Evolutionary conservation across 2,888 invertebrate genomes (phyloP).

Genomic region (Andricus curvator): DNA sequence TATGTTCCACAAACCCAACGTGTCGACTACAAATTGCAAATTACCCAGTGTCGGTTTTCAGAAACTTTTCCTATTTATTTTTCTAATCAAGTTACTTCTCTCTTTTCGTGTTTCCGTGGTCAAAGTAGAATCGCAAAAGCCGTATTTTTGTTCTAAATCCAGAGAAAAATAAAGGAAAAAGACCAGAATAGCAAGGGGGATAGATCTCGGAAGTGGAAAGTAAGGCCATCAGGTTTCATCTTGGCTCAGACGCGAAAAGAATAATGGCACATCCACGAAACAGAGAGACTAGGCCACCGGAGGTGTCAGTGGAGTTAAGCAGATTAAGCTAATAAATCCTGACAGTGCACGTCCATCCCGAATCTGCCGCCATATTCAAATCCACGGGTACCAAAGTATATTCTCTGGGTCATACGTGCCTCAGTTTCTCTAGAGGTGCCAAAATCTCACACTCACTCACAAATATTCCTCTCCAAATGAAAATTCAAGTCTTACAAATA

Average conservation of each 20-base stretch:
- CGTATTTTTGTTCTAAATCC: conserved; percentile 4
- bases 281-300: conserved; percentile 48
- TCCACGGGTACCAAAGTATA: conserved; percentile 57
- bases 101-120: not conserved
- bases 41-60: conserved; percentile 3
- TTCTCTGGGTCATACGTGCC: conserved; percentile 43
- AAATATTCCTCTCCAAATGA: not conserved
- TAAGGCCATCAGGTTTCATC: conserved; percentile 39
- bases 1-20: conserved; percentile 2
- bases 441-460: not conserved
- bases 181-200: not conserved
- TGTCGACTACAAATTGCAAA: conserved; percentile 28
- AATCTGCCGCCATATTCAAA: conserved; percentile 56
- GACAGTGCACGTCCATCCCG: conserved; percentile 63
- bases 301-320: conserved; percentile 66
- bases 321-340: conserved; percentile 73
- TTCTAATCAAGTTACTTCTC: conserved; percentile 28
- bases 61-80: conserved; percentile 30
- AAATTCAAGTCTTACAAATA: conserved; percentile 15
- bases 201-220: conserved; percentile 21
- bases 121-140: conserved; percentile 6
- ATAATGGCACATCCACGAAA: conserved; percentile 47
- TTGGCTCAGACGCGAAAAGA: conserved; percentile 53
- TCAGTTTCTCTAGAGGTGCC: not conserved
- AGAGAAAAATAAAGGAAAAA: not conserved